phyloP scores from a whole-genome alignment of 2,888 invertebrate genomes.

The Scaptomyza tumidula region DNA sequence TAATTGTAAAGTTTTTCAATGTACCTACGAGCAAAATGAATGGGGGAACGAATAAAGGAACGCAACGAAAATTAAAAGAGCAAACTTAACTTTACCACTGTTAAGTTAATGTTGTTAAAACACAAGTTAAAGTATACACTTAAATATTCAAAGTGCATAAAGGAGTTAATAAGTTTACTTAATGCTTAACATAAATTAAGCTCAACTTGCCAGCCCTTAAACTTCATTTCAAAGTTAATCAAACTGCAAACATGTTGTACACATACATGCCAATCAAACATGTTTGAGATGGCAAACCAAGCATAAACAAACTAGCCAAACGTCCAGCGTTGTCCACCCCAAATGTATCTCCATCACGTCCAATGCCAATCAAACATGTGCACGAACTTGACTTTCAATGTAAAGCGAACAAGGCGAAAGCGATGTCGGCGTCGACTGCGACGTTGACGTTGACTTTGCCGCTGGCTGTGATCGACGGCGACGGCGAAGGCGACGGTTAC shows the following conservation, averaged over 20 bases:
- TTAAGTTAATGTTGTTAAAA: neutral
- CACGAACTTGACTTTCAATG: conserved; percentile 82
- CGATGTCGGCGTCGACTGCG: conserved; percentile 47
- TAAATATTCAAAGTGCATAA: neutral
- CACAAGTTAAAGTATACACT: neutral
- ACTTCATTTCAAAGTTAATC: neutral
- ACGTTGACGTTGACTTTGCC: conserved; percentile 42
- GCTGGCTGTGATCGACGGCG: conserved; percentile 64
- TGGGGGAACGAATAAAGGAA: neutral
- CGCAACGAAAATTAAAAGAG: neutral
- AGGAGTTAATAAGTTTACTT: no score
- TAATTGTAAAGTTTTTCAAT: neutral
- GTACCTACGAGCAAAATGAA: neutral
- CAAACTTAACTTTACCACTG: neutral
- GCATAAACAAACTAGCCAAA: neutral
- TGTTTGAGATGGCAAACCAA: conserved; percentile 24
- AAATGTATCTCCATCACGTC: conserved; percentile 22
- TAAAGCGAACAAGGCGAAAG: conserved; percentile 75
- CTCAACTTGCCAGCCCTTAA: neutral
- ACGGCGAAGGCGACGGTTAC: conserved; percentile 22
- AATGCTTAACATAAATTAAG: no score
- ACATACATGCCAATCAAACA: conserved; percentile 32
- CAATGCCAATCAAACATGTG: conserved; percentile 77
- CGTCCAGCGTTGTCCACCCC: conserved; percentile 24
- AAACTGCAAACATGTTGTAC: conserved; percentile 30